These are phyloP conservation scores for Mongoloraphidia duomilia DNA, from an alignment of 2,888 invertebrate genomes.

Conservation along the genomic window DNA sequence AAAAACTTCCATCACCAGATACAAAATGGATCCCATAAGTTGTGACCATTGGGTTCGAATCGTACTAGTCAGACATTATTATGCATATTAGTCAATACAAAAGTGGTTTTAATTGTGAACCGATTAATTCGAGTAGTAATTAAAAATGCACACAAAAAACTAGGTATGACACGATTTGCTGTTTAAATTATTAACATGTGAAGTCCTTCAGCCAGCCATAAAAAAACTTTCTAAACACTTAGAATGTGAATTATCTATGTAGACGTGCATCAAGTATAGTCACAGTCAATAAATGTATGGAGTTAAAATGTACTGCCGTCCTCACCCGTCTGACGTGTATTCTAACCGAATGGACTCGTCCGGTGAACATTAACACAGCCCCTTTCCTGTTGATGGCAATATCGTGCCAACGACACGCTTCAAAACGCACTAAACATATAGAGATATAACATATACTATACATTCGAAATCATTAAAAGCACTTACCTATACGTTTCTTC, in stretches of 20 bases:
- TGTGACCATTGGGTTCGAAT: no score
- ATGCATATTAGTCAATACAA: no score
- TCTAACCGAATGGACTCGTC: slow-evolving; percentile 22
- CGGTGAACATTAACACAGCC: slow-evolving; percentile 19
- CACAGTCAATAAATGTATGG: not conserved
- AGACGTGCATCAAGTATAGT: not conserved
- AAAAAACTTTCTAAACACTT: not conserved
- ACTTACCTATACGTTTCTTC: no score
- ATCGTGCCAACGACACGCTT: slow-evolving; percentile 4
- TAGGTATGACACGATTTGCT: no score
- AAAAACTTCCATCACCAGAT: slow-evolving; percentile 19
- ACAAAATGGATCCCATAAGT: slow-evolving; percentile 23
- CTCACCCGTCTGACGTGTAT: slow-evolving; percentile 23
- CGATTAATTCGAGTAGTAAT: no score
- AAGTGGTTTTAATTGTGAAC: no score
- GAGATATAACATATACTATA: not conserved
- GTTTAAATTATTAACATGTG: no score
- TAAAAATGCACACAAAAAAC: no score
- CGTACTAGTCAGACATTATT: no score
- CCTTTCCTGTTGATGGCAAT: slow-evolving; percentile 14
- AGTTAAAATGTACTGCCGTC: slow-evolving; percentile 16
- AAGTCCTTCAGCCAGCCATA: no score
- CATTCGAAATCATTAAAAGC: not conserved
- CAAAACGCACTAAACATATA: not conserved
- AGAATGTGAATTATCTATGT: not conserved